phyloP scores from a whole-genome alignment of 2,113 vertebrate species.

The Martes martes region DNA sequence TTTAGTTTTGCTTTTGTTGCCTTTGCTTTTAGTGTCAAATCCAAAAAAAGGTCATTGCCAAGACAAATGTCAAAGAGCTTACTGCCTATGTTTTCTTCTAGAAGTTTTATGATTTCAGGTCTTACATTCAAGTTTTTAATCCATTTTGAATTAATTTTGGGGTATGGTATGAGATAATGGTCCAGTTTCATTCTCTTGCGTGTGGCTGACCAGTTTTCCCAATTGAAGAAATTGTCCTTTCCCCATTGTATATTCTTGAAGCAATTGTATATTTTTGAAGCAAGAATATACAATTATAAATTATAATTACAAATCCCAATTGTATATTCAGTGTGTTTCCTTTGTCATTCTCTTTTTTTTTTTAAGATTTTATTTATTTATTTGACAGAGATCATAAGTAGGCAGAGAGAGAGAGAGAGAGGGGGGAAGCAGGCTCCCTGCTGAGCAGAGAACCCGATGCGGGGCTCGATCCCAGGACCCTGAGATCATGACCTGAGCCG shows the following conservation, averaged over 20 bases:
- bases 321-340: neutral
- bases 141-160: neutral
- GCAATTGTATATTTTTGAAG: neutral
- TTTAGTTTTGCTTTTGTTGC: neutral
- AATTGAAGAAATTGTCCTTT: neutral
- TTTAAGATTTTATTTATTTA: too few species aligned
- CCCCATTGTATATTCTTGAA: neutral
- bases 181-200: neutral
- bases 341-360: neutral
- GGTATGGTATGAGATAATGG: neutral
- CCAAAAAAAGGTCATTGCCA: neutral
- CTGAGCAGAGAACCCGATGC: too few species aligned
- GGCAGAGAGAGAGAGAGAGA: too few species aligned
- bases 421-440: too few species aligned
- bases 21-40: neutral
- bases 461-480: too few species aligned
- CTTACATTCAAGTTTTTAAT: neutral
- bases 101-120: neutral
- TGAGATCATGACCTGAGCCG: too few species aligned
- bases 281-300: neutral
- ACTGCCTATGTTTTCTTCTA: neutral
- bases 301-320: neutral
- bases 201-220: neutral
- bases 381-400: too few species aligned
- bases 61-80: neutral